phyloP scores from a whole-genome alignment of 64 coral and sea anemone genomes.

The Porites lutea region DNA sequence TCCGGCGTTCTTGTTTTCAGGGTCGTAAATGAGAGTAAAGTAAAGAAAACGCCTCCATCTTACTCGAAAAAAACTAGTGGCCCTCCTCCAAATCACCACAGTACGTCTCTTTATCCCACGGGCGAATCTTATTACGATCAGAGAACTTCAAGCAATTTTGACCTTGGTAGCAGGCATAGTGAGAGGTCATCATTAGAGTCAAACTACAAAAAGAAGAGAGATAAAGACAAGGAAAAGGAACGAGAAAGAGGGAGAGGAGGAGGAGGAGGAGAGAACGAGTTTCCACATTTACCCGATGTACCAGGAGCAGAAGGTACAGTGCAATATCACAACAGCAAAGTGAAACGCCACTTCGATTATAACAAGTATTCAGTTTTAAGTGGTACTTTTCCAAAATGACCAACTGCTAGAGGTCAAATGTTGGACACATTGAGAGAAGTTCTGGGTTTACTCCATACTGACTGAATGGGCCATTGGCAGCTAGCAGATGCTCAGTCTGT shows the following conservation, averaged over 20 bases:
- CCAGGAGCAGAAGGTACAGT: conserved; percentile 77
- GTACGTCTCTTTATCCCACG: conserved; percentile 55
- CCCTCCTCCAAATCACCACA: conserved; percentile 74
- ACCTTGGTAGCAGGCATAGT: conserved; percentile 80
- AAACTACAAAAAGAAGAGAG: conserved; percentile 80
- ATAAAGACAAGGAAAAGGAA: conserved; percentile 83
- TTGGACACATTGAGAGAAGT: no score
- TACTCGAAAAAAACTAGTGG: conserved; percentile 62
- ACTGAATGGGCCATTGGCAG: no score
- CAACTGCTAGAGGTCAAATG: no score
- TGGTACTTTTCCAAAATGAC: no score
- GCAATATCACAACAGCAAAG: no score
- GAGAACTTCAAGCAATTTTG: conserved; percentile 95
- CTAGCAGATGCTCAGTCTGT: no score
- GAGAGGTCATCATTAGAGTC: conserved; percentile 86
- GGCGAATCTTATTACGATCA: conserved; percentile 87
- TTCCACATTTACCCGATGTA: conserved; percentile 91
- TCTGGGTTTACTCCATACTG: no score
- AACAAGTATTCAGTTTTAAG: no score
- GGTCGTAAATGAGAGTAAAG: conserved; percentile 48
- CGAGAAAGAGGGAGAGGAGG: conserved; percentile 81
- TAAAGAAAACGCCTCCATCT: conserved; percentile 45
- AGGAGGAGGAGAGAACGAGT: conserved; percentile 85
- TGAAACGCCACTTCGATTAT: no score
- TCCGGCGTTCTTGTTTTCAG: not conserved